Percentiles rank a stretch among this genome's conserved stretches.
Conservation (phyloP, 2,888 invertebrate genomes). For the Drosophila suboccidentalis region DNA sequence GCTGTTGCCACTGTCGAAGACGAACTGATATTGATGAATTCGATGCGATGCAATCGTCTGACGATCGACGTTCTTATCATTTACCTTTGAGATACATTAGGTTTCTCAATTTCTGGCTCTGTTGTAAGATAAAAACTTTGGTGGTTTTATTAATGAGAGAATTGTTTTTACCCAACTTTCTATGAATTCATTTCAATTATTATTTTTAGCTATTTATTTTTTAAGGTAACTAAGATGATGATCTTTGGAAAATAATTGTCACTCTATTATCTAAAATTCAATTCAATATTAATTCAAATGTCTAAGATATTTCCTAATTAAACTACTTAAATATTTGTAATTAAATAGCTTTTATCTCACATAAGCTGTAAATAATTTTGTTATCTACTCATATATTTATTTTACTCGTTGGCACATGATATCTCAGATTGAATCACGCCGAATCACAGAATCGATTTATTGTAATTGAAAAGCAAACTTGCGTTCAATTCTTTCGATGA, state of each 20-base stretch:
- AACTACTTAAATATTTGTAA: too few species aligned
- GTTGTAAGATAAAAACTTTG: not conserved
- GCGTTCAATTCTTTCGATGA: conserved; percentile 13
- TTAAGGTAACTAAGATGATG: too few species aligned
- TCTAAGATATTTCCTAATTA: not conserved
- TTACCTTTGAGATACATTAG: conserved; percentile 18
- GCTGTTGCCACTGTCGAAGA: conserved; percentile 50
- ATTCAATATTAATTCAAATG: not conserved
- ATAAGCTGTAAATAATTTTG: too few species aligned
- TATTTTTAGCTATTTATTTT: too few species aligned
- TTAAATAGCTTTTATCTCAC: too few species aligned
- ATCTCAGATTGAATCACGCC: not conserved
- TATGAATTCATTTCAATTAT: too few species aligned
- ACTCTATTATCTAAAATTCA: too few species aligned
- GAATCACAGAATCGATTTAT: conserved; percentile 15
- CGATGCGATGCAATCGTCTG: conserved; percentile 25
- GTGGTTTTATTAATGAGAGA: not conserved
- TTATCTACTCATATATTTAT: too few species aligned
- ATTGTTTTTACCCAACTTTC: not conserved
- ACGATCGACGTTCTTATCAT: conserved; percentile 46
- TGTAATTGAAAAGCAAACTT: conserved; percentile 24
- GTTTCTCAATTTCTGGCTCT: conserved; percentile 3
- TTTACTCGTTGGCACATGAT: not conserved
- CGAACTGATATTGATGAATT: conserved; percentile 58
- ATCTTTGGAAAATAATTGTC: not conserved